A percentile compares a stretch with the other conserved stretches of the same genome.
Evolutionary conservation across 2,888 invertebrate species (phyloP).

Genomic region (Philonicus albiceps): DNA sequence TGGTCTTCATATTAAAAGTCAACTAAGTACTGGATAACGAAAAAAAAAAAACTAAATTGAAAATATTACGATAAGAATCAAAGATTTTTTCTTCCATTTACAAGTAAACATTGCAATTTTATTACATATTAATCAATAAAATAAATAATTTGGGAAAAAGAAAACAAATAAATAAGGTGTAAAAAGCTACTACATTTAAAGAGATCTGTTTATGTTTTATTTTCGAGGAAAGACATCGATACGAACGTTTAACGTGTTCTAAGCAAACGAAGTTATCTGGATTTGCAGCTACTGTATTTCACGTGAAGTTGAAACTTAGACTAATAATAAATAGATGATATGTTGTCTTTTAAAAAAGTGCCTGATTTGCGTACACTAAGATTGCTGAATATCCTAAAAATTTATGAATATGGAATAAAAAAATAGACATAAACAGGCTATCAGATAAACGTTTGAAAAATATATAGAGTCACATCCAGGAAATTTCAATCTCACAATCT

Average conservation of each 20-base stretch:
- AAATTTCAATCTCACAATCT: not conserved
- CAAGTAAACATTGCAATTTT: conserved; percentile 35
- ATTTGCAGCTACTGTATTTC: conserved; percentile 24
- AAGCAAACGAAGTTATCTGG: not conserved
- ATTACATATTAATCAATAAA: conserved; percentile 36
- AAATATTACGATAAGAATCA: conserved; percentile 34
- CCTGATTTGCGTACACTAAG: conserved; percentile 47
- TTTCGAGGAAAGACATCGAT: not conserved
- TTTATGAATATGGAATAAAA: not conserved
- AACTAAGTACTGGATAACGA: conserved; percentile 39
- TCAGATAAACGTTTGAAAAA: not conserved
- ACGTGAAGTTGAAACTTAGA: conserved; percentile 34
- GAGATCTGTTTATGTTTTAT: conserved; percentile 28
- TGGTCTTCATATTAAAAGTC: conserved; percentile 33
- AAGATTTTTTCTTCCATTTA: conserved; percentile 39
- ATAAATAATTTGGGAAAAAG: not conserved
- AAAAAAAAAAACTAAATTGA: conserved; percentile 24
- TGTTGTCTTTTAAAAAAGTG: conserved; percentile 44
- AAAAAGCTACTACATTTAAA: conserved; percentile 27
- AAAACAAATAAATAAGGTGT: conserved; percentile 28
- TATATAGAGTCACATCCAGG: not conserved
- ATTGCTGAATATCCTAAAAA: conserved; percentile 39
- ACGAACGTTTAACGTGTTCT: conserved; percentile 28
- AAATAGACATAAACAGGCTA: conserved; percentile 16
- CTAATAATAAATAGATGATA: conserved; percentile 22